Evolutionary conservation across 2,113 vertebrate species (phyloP), one percentile per base, ranked within the genome.

Genomic region (Nicator chloris): DNA sequence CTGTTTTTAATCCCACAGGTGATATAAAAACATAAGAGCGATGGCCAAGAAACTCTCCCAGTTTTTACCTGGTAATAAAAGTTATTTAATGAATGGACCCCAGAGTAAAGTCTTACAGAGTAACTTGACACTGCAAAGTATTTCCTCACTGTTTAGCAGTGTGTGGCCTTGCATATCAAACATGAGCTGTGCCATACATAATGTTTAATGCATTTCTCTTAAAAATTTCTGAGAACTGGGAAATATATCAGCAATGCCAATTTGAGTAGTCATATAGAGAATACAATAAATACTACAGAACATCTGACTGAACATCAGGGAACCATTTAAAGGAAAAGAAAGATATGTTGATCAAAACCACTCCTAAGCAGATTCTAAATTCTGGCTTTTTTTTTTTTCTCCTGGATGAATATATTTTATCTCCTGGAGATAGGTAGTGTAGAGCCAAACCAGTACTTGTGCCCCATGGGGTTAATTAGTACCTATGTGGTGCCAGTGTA

Each of bases 31-130:
- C 22, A 18, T 68, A 92, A 79, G 35, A 85, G 40, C 0, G 3
- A 78, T 4, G 8, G 92, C 79, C 80, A 93, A 95, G 65, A 54
- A 80, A 88, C 66, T 88, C 59, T 94, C 76, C n/a, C 70, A 95
- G 69, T 71, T 92, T 93, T 73, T 86, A 80, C 47, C 90, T 93
- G 69, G 72, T 81, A 82, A 90, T 93, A 93, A 93, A 83, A 96
- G 53, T 78, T 94, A 82, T 75, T 94, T 92, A 94, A 90, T 83
- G 68, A 91, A 56, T 4, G 7, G 83, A 79, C 75, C 61, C 72
- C 30, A 51, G 71, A 91, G 70, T 56, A 77, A 81, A 90, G 40
- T 42, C 40, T 64, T 72, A 82, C 39, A 76, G 47, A 87, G 81
- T 72, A 87, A 94, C 40, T 61, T 72, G 63, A 93, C 33, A 66